Evolutionary conservation across 2,113 vertebrate species (phyloP), one percentile per base, ranked within the genome.

Genomic region (Nothocercus nigrocapillus): DNA sequence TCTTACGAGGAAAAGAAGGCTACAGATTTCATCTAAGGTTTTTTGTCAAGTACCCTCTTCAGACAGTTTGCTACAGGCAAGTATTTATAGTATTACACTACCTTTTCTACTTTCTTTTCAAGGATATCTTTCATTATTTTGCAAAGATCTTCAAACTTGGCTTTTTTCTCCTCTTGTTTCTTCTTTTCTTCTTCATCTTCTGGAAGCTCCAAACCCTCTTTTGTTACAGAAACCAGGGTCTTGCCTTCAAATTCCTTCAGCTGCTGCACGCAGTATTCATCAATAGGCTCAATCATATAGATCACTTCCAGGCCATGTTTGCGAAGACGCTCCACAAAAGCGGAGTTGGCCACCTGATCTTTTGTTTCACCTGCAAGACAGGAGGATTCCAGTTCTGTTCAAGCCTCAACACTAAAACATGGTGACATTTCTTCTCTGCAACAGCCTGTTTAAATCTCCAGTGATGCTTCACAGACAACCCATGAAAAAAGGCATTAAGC

Each of bases 61-160:
- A 16, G 1, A 47, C 20, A 40, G 9, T 4, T 30, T 25, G 5
- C 12, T 11, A 49, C 0, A 47, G 0, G 18, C 27, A 0, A 70
- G 1, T 6, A 40, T 4, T 59, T 13, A 1, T 10, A 16, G 14
- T 38, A 15, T 25, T 59, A 42, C 30, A 47, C 76, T 85, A 98
- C 98, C 98, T 98, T 98, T 77, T 98, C 98, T 27, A 98, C 98
- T 97, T 98, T 98, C 92, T 98, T 98, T 81, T 98, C 98, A 82
- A 98, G 92, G 6, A 98, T 98, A 13, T 98, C 98, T 92, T 98
- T 98, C 98, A 98, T 98, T 67, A 98, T 98, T 72, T 98, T 98
- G 96, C 98, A 98, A 24, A 98, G 98, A 13, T 98, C 98, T 81
- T 98, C 98, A 66, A 98, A 98, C 82, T 98, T 98, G 0, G 98